Percentiles rank a stretch among this genome's conserved stretches.
Conservation (phyloP, 2,888 invertebrate species). For the Cerceris ruficornis region DNA sequence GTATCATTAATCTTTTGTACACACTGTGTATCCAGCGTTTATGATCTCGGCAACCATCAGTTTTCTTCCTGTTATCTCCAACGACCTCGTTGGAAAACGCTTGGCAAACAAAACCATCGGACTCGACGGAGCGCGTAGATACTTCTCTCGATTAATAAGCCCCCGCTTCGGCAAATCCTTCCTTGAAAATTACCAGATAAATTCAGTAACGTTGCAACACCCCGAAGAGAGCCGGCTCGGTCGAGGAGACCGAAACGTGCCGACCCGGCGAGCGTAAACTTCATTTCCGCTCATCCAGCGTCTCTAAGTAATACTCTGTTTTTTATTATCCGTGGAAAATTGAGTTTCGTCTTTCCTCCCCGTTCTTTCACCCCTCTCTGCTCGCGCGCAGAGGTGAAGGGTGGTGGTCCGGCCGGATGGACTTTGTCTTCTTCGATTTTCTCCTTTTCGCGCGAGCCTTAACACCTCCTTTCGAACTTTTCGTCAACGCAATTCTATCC, state of each 20-base stretch:
- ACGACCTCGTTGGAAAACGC: constrained; percentile 3
- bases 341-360: constrained; percentile 57
- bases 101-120: background rate
- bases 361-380: background rate
- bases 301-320: constrained; percentile 58
- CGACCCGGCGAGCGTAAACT: constrained; percentile 41
- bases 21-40: constrained; percentile 47
- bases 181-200: background rate
- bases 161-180: background rate
- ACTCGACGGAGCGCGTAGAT: background rate
- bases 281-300: constrained; percentile 50
- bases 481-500: constrained; percentile 71
- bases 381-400: background rate
- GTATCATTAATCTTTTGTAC: constrained; percentile 57
- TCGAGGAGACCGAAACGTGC: constrained; percentile 44
- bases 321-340: constrained; percentile 69
- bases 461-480: constrained; percentile 69
- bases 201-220: no score
- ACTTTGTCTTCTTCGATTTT: constrained; percentile 71
- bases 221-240: no score
- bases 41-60: constrained; percentile 43
- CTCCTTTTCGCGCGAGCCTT: constrained; percentile 62
- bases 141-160: background rate
- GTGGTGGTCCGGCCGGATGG: constrained; percentile 51
- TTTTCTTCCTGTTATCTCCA: constrained; percentile 43